Percentiles rank a stretch among this genome's conserved stretches.
These are phyloP conservation scores for Sycobia sp. DNA, from an alignment of 1,140 invertebrate genomes.

Conservation along the genomic window DNA sequence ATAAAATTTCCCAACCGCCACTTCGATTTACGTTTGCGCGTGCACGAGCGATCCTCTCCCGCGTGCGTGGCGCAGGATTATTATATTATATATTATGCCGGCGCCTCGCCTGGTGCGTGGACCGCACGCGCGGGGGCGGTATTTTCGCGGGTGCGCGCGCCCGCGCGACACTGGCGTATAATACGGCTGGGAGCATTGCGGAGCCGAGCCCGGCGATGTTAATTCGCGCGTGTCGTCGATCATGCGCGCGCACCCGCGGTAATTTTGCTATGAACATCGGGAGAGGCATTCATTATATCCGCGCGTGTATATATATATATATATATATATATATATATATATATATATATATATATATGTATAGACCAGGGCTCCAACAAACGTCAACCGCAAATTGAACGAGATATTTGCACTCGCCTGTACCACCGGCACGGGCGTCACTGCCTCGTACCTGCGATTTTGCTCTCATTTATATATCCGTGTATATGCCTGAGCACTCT, in stretches of 20 bases:
- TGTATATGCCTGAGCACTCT: not conserved
- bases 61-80: too few species aligned
- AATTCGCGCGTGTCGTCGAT: conserved; percentile 33
- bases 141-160: too few species aligned
- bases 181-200: conserved; percentile 1
- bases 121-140: not conserved
- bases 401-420: conserved; percentile 10
- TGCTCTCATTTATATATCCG: not conserved
- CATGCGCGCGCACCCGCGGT: conserved; percentile 20
- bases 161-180: too few species aligned
- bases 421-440: not conserved
- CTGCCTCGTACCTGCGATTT: not conserved
- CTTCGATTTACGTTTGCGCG: too few species aligned
- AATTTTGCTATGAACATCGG: conserved; percentile 24
- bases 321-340: too few species aligned
- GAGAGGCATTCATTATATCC: conserved; percentile 15
- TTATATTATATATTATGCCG: too few species aligned
- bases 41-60: too few species aligned
- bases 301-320: too few species aligned
- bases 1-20: too few species aligned
- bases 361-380: conserved; percentile 30
- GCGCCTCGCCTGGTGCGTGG: too few species aligned
- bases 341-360: too few species aligned
- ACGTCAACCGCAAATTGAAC: conserved; percentile 35
- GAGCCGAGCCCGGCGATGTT: conserved; percentile 22